Evolutionary conservation across 2,797 vertebrate genomes (phyloP), one percentile per base, ranked within the genome.

Genomic region (Sciurus vulgaris): DNA sequence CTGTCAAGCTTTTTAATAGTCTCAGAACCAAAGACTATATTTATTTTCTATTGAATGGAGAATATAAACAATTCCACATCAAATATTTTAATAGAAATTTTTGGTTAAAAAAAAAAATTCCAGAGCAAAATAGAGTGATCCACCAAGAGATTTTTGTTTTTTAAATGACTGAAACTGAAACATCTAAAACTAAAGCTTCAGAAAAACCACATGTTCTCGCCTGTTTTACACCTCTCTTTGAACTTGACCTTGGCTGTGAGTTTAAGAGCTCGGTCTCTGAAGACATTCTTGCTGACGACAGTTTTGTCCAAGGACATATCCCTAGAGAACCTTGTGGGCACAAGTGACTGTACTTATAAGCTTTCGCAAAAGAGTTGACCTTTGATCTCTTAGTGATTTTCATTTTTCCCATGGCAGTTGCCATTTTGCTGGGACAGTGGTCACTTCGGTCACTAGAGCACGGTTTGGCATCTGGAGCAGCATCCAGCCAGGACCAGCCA

Each of bases 91-190:
- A 74, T 81, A 44, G 49, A 92, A 83, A 54, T 89, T 77, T 94
- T 86, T 41, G 51, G 74, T 49, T 86, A 84, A 54, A 96, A 91
- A 86, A 76, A 56, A 96, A 91, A 70, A 83, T 70, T 70, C 59
- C 41, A 86, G 86, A 79, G 92, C 20, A 67, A 89, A 70, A 82
- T 26, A 51, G 0, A 56, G 26, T 49, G 47, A 93, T n/a, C 9
- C 3, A 9, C 30, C 10, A 22, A 44, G 56, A 44, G 30, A 61
- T 65, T 69, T 69, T 86, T 38, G 2, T 63, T 30, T n/a, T 56
- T 87, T 89, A 30, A 76, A 83, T 76, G 77, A 47, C 30, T 30
- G 69, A 89, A 89, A 76, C 38, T 4, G 54, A 54, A 76, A 94
- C 3, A 65, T n/a, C 11, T 24, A 4, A 81, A 73, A 35, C 24